phyloP scores from a whole-genome alignment of 2,797 vertebrate species.

The Sciaenops ocellatus region DNA sequence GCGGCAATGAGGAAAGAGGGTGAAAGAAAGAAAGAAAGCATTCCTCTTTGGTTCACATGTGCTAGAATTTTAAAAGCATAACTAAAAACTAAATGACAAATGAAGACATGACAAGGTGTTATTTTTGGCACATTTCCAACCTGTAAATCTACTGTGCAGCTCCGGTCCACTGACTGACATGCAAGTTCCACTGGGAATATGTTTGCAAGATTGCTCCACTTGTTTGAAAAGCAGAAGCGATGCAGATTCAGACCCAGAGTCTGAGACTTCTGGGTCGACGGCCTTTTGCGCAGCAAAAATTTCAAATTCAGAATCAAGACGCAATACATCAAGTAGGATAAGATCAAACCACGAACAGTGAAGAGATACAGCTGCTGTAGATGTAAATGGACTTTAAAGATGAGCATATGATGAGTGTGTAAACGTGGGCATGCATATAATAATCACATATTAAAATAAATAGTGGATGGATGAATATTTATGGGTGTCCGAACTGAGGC shows the following conservation, averaged over 20 bases:
- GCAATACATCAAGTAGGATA: slow-evolving; percentile 17
- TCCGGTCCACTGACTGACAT: not conserved
- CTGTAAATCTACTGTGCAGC: not conserved
- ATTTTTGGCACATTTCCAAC: slow-evolving; percentile 6
- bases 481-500: slow-evolving; percentile 13
- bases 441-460: slow-evolving; percentile 58
- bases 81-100: slow-evolving; percentile 20
- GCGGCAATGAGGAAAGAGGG: not conserved
- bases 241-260: slow-evolving; percentile 6
- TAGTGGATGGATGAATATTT: slow-evolving; percentile 55
- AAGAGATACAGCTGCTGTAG: slow-evolving; percentile 12
- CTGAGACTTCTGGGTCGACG: not conserved
- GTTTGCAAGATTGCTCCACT: slow-evolving; percentile 21
- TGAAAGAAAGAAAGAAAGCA: slow-evolving; percentile 20
- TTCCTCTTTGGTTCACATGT: slow-evolving; percentile 20
- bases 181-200: slow-evolving; percentile 10
- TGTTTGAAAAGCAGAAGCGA: slow-evolving; percentile 11
- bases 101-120: not conserved
- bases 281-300: slow-evolving; percentile 2
- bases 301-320: slow-evolving; percentile 15
- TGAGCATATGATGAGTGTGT: slow-evolving; percentile 18
- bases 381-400: slow-evolving; percentile 55
- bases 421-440: slow-evolving; percentile 36
- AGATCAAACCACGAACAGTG: slow-evolving; percentile 20
- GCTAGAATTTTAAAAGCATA: slow-evolving; percentile 25